phyloP scores from a whole-genome alignment of 2,888 invertebrate genomes.

The Ecliptopera silaceata region DNA sequence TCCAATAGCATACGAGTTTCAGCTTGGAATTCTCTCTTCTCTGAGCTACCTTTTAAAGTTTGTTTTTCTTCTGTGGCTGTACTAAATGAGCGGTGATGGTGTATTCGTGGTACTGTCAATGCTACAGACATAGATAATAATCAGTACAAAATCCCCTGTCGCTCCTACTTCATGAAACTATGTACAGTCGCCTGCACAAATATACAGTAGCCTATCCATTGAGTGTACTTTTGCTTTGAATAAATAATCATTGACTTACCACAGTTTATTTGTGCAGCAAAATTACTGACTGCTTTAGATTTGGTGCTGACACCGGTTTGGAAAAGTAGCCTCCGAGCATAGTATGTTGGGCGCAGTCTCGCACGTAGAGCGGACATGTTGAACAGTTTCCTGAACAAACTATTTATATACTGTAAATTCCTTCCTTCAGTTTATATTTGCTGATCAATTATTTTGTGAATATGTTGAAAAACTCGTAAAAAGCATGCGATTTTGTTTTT shows the following conservation, averaged over 20 bases:
- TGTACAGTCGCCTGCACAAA: too few relatives aligned
- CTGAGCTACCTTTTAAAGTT: constrained; percentile 82
- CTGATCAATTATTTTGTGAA: too few relatives aligned
- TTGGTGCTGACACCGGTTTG: constrained; percentile 50
- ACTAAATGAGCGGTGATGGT: constrained; percentile 46
- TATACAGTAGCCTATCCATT: too few relatives aligned
- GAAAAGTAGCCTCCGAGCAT: constrained; percentile 58
- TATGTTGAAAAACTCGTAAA: too few relatives aligned
- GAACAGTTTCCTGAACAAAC: background rate
- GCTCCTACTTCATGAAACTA: too few relatives aligned
- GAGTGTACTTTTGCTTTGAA: background rate
- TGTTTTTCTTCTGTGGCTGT: constrained; percentile 55
- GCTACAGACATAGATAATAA: constrained; percentile 37
- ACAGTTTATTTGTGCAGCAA: constrained; percentile 32
- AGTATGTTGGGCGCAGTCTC: constrained; percentile 49
- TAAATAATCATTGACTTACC: constrained; percentile 18
- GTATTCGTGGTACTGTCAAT: constrained; percentile 15
- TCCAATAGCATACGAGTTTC: constrained; percentile 97
- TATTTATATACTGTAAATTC: background rate
- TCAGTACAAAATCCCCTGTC: too few relatives aligned
- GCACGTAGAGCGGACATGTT: constrained; percentile 65
- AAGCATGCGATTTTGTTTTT: too few relatives aligned
- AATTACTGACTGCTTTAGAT: constrained; percentile 41
- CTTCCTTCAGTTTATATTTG: too few relatives aligned
- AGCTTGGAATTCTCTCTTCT: constrained; percentile 96